A percentile compares a stretch with the other conserved stretches of the same genome.
Conservation (phyloP, 2,888 invertebrate species). For the Calameuta pallipes region DNA sequence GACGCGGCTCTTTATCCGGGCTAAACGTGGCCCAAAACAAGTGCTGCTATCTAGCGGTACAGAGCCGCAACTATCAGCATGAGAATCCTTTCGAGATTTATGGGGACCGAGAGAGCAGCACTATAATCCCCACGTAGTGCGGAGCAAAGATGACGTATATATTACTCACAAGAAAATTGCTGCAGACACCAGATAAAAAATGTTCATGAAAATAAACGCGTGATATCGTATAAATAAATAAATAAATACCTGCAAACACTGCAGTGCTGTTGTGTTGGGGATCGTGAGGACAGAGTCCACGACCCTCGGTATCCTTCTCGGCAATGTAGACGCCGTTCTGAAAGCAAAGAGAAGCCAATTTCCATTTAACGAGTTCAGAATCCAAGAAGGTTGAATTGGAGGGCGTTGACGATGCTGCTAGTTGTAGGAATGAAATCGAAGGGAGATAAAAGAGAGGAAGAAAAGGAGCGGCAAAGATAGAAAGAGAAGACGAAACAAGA, state of each 20-base stretch:
- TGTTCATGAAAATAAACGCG: not conserved
- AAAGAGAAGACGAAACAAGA: not conserved
- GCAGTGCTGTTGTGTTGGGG: conserved; percentile 96
- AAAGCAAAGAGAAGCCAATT: conserved; percentile 36
- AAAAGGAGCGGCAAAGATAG: not conserved
- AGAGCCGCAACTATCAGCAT: not conserved
- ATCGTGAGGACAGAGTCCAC: conserved; percentile 92
- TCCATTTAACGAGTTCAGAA: not conserved
- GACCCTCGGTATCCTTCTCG: conserved; percentile 81
- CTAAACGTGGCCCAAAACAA: not conserved
- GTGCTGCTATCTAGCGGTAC: not conserved
- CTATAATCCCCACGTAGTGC: not conserved
- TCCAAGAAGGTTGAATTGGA: not conserved
- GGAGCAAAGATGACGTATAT: not conserved
- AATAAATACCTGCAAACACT: conserved; percentile 74
- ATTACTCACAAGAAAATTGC: not conserved
- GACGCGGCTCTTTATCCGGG: not conserved
- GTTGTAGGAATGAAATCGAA: not conserved
- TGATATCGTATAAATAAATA: not conserved
- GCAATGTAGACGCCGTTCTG: conserved; percentile 67
- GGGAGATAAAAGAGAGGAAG: not conserved
- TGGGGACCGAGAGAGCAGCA: not conserved
- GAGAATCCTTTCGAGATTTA: not conserved
- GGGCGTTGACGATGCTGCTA: not conserved
- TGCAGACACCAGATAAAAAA: not conserved